phyloP scores from a whole-genome alignment of 2,113 vertebrate genomes.

The Oophaga pumilio region DNA sequence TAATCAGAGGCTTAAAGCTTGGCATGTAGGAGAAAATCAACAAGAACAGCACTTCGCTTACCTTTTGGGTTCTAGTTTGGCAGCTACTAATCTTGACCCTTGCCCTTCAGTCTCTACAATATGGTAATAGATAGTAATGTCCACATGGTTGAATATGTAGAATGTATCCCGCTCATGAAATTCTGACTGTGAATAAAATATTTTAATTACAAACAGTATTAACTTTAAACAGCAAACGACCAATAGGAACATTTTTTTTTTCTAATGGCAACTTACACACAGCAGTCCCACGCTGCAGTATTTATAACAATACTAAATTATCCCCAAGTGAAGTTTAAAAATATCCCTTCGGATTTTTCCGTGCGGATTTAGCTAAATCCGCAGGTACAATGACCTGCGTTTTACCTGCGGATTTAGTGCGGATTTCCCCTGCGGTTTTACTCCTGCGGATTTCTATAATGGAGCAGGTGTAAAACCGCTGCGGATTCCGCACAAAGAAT shows the following conservation, averaged over 20 bases:
- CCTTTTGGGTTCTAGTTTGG: slow-evolving; percentile 96
- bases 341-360: too few relatives aligned
- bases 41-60: slow-evolving; percentile 59
- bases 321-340: too few relatives aligned
- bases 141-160: slow-evolving; percentile 97
- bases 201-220: background rate
- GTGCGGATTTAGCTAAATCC: too few relatives aligned
- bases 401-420: too few relatives aligned
- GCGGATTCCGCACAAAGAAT: too few relatives aligned
- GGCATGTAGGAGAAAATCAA: background rate
- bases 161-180: slow-evolving; percentile 91
- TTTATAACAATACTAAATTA: background rate
- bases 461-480: too few relatives aligned
- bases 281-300: background rate
- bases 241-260: background rate
- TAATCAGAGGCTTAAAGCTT: too few relatives aligned
- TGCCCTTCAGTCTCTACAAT: slow-evolving; percentile 79
- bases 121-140: slow-evolving; percentile 92
- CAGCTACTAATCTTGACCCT: slow-evolving; percentile 88
- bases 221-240: background rate
- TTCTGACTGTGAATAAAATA: slow-evolving; percentile 75
- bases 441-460: too few relatives aligned
- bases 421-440: too few relatives aligned
- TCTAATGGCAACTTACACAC: background rate
- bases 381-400: too few relatives aligned